Evolutionary conservation across 2,113 vertebrate species (phyloP), one percentile per base, ranked within the genome.

Genomic region (Chloropsis cyanopogon): DNA sequence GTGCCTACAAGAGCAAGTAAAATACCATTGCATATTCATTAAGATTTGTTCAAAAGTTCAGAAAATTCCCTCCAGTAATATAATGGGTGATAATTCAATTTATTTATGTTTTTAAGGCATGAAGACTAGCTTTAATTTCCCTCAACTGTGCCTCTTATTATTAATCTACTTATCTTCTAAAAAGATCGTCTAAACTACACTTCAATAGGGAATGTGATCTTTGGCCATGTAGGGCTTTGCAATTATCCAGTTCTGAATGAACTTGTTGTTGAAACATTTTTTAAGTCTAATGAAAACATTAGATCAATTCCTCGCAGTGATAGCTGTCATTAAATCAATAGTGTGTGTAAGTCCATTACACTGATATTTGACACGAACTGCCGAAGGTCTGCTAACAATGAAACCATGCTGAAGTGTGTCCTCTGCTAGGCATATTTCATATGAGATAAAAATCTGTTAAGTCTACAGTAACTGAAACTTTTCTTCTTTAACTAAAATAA

Each of bases 281-380:
- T 96, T 86, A 95, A 95, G 96, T 95, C 95, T 97, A 96, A 97
- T 97, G 97, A 98, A 98, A 97, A 97, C 97, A 96, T 97, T 94
- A 91, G 94, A 95, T 97, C 98, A 83, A 93, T 97, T 96, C 94
- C 84, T 90, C 0, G 37, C 81, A 52, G 95, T 84, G 93, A 92
- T 56, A n/a, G 80, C 64, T 97, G 98, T 98, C 98, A 97, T 96
- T 96, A 97, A 98, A 98, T 98, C 98, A 97, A 97, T 98, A 96
- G 85, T 3, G 56, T 56, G 53, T n/a, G 84, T 56, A 39, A 96
- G 92, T 93, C 95, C 92, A 46, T 95, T 96, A 83, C 2, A 50
- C 95, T 75, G 96, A 96, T 86, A 82, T 95, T 97, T 97, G 96
- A 96, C 82, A 88, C 11, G 1, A 81, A 28, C 49, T 15, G 82